These are phyloP conservation scores for Drosophila acutilabella DNA, from an alignment of 2,888 invertebrate species.

Conservation along the genomic window DNA sequence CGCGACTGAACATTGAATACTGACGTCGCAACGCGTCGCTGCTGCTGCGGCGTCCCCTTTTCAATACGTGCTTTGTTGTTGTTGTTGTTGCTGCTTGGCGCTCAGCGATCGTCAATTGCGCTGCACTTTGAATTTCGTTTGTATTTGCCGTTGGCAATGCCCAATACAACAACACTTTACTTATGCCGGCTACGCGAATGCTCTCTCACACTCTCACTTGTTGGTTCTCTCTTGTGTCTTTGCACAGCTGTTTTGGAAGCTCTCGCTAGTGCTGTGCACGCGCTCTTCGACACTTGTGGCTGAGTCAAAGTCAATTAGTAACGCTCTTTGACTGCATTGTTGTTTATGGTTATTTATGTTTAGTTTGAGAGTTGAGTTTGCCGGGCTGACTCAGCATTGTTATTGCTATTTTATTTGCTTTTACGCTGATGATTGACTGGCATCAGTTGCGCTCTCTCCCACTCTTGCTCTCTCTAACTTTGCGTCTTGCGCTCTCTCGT, in stretches of 20 bases:
- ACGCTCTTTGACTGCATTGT: conserved; percentile 64
- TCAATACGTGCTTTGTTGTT: neutral
- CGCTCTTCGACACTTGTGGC: conserved; percentile 56
- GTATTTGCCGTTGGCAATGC: conserved; percentile 61
- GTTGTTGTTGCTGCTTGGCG: conserved; percentile 13
- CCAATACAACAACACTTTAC: conserved; percentile 15
- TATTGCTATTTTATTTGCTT: conserved; percentile 26
- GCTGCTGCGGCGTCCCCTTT: conserved; percentile 12
- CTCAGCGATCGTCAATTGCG: conserved; percentile 66
- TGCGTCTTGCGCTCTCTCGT: neutral
- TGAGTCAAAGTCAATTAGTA: conserved; percentile 63
- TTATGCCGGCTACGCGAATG: conserved; percentile 29
- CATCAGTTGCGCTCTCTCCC: neutral
- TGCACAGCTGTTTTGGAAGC: conserved; percentile 41
- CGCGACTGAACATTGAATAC: conserved; percentile 24
- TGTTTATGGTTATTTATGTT: conserved; percentile 62
- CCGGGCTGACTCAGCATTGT: conserved; percentile 50
- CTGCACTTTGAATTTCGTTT: conserved; percentile 68
- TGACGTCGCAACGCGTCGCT: conserved; percentile 21
- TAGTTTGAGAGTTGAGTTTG: conserved; percentile 51
- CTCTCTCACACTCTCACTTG: conserved; percentile 1
- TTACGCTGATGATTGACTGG: conserved; percentile 41
- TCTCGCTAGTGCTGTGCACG: conserved; percentile 15
- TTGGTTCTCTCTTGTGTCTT: conserved; percentile 8
- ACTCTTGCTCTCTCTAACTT: conserved; percentile 2